Evolutionary conservation across 2,888 invertebrate species (phyloP).

Genomic region (Scaptomyza parva): DNA sequence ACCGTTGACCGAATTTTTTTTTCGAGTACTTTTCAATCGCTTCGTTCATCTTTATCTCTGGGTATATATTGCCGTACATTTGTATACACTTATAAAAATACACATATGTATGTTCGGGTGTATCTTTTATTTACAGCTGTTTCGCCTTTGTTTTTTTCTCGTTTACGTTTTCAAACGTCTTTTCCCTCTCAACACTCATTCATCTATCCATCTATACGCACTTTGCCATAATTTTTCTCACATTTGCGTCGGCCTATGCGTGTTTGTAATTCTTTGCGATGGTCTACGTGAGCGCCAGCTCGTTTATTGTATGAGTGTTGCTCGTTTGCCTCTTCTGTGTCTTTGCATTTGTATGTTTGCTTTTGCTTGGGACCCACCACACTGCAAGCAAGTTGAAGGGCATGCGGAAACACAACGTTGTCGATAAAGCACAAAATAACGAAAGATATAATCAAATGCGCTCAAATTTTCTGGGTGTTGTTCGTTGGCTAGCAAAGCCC

Average conservation of each 20-base stretch:
- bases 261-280: constrained; percentile 40
- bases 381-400: constrained; percentile 58
- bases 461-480: constrained; percentile 13
- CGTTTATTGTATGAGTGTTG: constrained; percentile 57
- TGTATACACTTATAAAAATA: too few relatives aligned
- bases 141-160: constrained; percentile 28
- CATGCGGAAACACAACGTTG: constrained; percentile 49
- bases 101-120: neutral
- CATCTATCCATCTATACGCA: constrained; percentile 21
- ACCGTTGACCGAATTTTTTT: constrained; percentile 71
- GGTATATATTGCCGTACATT: neutral
- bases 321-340: constrained; percentile 20
- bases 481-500: constrained; percentile 3
- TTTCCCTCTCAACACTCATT: constrained; percentile 14
- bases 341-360: constrained; percentile 36
- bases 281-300: constrained; percentile 75
- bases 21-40: constrained; percentile 12
- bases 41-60: constrained; percentile 1
- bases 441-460: neutral
- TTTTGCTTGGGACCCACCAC: constrained; percentile 23
- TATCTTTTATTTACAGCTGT: constrained; percentile 29
- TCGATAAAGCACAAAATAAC: constrained; percentile 27
- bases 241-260: constrained; percentile 22
- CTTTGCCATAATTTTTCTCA: constrained; percentile 34
- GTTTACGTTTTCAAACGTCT: constrained; percentile 33